A percentile compares a stretch with the other conserved stretches of the same genome.
Conservation (phyloP, 2,888 invertebrate genomes). For the Orgyia antiqua region DNA sequence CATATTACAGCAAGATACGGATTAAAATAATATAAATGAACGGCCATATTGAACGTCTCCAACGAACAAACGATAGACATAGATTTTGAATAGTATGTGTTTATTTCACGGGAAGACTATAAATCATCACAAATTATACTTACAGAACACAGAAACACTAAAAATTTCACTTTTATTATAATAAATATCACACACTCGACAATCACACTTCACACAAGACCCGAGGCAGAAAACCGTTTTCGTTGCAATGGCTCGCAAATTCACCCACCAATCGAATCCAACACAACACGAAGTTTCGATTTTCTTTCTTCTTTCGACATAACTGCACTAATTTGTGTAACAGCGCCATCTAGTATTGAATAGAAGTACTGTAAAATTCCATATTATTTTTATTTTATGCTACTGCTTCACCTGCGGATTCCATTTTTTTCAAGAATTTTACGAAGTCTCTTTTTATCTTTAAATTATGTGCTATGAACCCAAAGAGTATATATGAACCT, state of each 20-base stretch:
- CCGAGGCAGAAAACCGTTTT: slow-evolving; percentile 74
- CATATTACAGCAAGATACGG: neutral
- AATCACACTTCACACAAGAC: slow-evolving; percentile 71
- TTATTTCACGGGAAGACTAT: slow-evolving; percentile 14
- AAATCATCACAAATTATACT: slow-evolving; percentile 38
- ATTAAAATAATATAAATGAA: slow-evolving; percentile 46
- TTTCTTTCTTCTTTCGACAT: slow-evolving; percentile 32
- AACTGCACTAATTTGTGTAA: neutral
- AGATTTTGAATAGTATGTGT: slow-evolving; percentile 10
- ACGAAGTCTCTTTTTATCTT: too few species aligned
- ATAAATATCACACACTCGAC: slow-evolving; percentile 61
- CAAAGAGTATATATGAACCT: too few species aligned
- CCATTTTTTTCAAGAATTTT: too few species aligned
- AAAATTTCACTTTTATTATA: slow-evolving; percentile 57
- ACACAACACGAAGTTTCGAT: slow-evolving; percentile 46
- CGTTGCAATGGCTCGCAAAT: slow-evolving; percentile 53
- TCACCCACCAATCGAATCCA: slow-evolving; percentile 28
- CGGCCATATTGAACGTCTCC: slow-evolving; percentile 74
- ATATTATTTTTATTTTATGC: too few species aligned
- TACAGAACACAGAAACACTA: slow-evolving; percentile 65
- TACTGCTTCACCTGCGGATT: too few species aligned
- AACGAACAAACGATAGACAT: slow-evolving; percentile 28
- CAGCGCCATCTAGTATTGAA: neutral
- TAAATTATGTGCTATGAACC: too few species aligned
- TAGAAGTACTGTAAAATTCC: too few species aligned